phyloP scores from a whole-genome alignment of 2,797 vertebrate genomes.

The Falco berigora region DNA sequence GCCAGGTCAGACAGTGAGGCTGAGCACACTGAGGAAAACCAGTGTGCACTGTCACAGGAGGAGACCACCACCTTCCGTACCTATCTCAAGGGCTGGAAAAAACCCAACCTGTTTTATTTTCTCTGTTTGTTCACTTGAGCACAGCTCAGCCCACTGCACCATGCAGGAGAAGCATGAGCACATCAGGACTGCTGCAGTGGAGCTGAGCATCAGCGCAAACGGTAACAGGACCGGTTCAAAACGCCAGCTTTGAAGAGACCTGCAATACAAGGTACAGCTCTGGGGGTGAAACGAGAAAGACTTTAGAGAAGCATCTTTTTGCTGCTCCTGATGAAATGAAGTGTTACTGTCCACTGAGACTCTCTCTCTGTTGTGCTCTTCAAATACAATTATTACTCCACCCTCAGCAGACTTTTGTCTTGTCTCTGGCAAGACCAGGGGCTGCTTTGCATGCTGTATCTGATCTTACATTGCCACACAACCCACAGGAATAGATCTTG shows the following conservation, averaged over 20 bases:
- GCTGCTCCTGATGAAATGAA: background rate
- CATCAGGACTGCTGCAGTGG: background rate
- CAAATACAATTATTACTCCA: background rate
- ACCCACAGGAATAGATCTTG: background rate
- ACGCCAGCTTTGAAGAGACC: background rate
- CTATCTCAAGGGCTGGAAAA: background rate
- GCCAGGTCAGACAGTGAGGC: background rate
- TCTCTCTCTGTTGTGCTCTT: background rate
- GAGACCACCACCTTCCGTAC: background rate
- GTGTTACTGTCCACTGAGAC: background rate
- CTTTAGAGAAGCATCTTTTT: background rate
- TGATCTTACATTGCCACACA: background rate
- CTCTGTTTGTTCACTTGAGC: background rate
- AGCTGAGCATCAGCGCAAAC: background rate
- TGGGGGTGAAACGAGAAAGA: background rate
- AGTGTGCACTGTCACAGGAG: background rate
- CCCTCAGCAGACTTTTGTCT: background rate
- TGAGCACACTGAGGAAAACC: background rate
- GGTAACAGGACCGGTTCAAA: background rate
- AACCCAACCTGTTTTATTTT: background rate
- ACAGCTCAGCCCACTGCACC: background rate
- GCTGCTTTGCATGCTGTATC: background rate
- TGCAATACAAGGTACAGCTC: background rate
- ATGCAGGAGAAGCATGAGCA: background rate
- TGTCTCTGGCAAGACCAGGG: background rate